Evolutionary conservation across 1,140 invertebrate species (phyloP).

Genomic region (Nebria ingens): DNA sequence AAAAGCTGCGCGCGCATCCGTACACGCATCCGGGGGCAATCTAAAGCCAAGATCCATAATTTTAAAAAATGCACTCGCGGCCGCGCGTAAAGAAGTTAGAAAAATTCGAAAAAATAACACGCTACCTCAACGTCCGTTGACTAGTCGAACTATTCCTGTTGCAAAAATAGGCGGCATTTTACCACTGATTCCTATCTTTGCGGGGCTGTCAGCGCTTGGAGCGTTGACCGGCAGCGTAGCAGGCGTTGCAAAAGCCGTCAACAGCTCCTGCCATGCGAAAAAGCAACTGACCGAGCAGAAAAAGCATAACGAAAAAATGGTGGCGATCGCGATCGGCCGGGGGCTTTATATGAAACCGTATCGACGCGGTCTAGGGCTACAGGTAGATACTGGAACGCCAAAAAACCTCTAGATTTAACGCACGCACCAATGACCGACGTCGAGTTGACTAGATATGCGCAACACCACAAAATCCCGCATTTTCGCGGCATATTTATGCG

Average conservation of each 20-base stretch:
- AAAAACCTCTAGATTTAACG: constrained; percentile 19
- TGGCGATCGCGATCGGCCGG: constrained; percentile 27
- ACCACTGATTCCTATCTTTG: constrained; percentile 31
- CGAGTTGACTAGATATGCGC: constrained; percentile 20
- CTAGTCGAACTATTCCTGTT: constrained; percentile 25
- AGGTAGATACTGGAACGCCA: constrained; percentile 11
- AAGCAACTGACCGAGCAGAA: constrained; percentile 24
- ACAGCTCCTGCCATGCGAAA: constrained; percentile 25
- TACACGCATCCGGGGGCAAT: too few species aligned
- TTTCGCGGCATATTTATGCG: constrained; percentile 30
- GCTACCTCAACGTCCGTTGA: too few species aligned
- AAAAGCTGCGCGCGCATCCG: too few species aligned
- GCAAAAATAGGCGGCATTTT: constrained; percentile 30
- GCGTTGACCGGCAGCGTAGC: constrained; percentile 26
- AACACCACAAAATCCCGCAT: constrained; percentile 19
- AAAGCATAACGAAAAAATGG: constrained; percentile 29
- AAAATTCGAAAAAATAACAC: too few species aligned
- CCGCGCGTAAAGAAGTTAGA: too few species aligned
- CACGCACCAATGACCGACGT: constrained; percentile 19
- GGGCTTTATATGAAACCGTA: constrained; percentile 30
- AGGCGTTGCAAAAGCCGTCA: constrained; percentile 27
- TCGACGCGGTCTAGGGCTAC: constrained; percentile 24
- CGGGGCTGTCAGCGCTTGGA: constrained; percentile 30
- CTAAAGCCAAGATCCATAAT: too few species aligned
- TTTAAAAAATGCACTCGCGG: too few species aligned